These are phyloP conservation scores for Aptenodytes patagonicus DNA, from an alignment of 2,113 vertebrate genomes.

Conservation along the genomic window DNA sequence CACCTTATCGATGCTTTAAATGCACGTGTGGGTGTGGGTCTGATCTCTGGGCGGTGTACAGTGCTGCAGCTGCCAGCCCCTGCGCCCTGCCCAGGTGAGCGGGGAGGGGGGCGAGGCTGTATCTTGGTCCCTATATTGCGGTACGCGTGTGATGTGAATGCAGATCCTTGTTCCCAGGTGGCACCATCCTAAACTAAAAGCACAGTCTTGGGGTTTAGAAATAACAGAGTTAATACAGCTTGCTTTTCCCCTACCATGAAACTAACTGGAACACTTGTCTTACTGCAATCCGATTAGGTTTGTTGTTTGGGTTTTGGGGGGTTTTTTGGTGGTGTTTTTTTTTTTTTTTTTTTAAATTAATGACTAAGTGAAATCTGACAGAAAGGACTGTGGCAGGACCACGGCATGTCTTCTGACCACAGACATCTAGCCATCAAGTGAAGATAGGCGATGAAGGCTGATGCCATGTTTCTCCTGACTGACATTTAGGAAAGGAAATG, in stretches of 20 bases:
- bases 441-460: not conserved
- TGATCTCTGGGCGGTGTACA: not conserved
- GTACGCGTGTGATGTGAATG: accelerated
- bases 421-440: not conserved
- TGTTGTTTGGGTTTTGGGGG: too few relatives aligned
- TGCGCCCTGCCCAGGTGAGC: not conserved
- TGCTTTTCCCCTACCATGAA: not conserved
- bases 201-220: not conserved
- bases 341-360: not conserved
- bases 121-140: not conserved
- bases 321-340: not conserved
- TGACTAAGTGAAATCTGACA: not conserved
- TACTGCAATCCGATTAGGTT: not conserved
- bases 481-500: not conserved
- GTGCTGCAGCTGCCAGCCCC: not conserved
- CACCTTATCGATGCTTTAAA: accelerated
- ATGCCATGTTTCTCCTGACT: not conserved
- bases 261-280: not conserved
- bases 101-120: too few relatives aligned
- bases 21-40: not conserved
- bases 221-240: not conserved
- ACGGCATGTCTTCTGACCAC: not conserved
- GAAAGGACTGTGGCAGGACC: not conserved
- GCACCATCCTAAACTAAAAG: not conserved
- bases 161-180: not conserved